These are phyloP conservation scores for Eolophus roseicapilla DNA, from an alignment of 2,113 vertebrate species.

Conservation along the genomic window DNA sequence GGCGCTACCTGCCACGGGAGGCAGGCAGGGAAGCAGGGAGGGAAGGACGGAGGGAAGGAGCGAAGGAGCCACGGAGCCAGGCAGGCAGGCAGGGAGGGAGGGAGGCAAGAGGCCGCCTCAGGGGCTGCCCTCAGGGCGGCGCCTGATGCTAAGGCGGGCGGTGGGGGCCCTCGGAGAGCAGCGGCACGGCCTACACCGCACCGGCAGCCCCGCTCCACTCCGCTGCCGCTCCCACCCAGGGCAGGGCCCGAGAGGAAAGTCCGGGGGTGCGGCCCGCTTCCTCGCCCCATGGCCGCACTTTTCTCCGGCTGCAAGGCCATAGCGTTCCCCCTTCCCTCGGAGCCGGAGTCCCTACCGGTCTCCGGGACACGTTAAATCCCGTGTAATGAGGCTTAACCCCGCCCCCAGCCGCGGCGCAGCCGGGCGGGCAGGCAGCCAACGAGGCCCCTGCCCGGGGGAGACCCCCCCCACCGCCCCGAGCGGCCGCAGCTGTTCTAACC, in stretches of 20 bases:
- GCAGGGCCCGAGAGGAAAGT: not conserved
- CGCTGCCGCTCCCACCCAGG: not conserved
- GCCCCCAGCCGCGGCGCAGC: constrained; percentile 23
- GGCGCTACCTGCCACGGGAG: too few relatives aligned
- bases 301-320: not conserved
- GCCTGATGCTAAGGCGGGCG: not conserved
- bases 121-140: constrained; percentile 4
- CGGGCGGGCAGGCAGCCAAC: constrained; percentile 35
- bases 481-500: constrained; percentile 31
- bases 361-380: constrained; percentile 39
- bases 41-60: not conserved
- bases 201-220: not conserved
- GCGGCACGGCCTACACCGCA: not conserved
- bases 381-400: constrained; percentile 53
- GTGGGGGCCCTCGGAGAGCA: too few relatives aligned
- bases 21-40: not conserved
- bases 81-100: not conserved
- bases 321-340: not conserved
- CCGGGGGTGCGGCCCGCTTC: not conserved
- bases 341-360: not conserved
- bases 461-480: not conserved
- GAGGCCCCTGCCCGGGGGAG: constrained; percentile 17
- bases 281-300: not conserved
- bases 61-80: not conserved
- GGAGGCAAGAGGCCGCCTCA: not conserved